Evolutionary conservation across 2,888 invertebrate genomes (phyloP).

Genomic region (Nycteola revayana): DNA sequence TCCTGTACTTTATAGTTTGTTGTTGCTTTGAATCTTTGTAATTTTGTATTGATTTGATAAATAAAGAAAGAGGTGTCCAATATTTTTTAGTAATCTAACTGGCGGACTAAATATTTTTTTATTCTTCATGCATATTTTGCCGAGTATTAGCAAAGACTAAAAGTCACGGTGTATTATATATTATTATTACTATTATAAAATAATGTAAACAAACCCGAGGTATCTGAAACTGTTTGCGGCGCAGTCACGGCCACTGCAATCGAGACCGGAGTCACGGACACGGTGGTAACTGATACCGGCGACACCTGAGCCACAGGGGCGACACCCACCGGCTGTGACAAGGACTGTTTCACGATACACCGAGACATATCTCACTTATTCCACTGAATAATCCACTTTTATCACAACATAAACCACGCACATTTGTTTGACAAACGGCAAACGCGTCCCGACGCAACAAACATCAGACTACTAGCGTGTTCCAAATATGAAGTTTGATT

Average conservation of each 20-base stretch:
- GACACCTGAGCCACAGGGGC: constrained; percentile 33
- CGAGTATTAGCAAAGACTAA: too few species aligned
- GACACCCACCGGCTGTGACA: constrained; percentile 55
- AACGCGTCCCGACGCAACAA: constrained; percentile 58
- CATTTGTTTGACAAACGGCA: constrained; percentile 58
- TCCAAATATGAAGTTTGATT: constrained; percentile 78
- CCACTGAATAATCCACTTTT: constrained; percentile 17
- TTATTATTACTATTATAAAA: neutral
- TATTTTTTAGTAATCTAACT: too few species aligned
- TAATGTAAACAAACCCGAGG: constrained; percentile 45
- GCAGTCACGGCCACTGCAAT: constrained; percentile 36
- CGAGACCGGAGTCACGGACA: constrained; percentile 40
- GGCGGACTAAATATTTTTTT: too few species aligned
- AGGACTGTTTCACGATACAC: constrained; percentile 75
- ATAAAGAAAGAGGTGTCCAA: too few species aligned
- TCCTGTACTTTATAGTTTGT: too few species aligned
- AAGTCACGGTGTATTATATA: too few species aligned
- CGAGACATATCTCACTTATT: constrained; percentile 61
- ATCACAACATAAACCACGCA: constrained; percentile 37
- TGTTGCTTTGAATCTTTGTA: too few species aligned
- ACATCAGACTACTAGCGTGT: constrained; percentile 75
- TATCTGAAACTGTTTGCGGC: constrained; percentile 42
- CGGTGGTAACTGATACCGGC: constrained; percentile 40
- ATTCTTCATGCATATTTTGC: too few species aligned
- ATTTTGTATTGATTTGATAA: too few species aligned